Evolutionary conservation across 2,797 vertebrate genomes (phyloP), one percentile per base, ranked within the genome.

Genomic region (Chaetodon trifasciatus): DNA sequence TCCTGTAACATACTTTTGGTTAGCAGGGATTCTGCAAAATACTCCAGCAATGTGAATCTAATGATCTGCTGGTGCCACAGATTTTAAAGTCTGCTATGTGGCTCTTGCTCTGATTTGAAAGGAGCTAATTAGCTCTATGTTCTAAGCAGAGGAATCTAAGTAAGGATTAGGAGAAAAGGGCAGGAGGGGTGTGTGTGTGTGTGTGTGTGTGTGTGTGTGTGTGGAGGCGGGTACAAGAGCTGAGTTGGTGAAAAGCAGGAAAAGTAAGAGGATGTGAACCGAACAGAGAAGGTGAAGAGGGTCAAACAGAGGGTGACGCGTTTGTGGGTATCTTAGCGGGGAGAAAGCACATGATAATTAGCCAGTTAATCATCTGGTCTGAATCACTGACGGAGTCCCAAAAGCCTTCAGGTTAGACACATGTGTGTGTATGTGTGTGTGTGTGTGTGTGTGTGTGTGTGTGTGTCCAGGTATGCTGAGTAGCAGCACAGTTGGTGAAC

Each of bases 341-440:
- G 69, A 86, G 58, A 87, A 76, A 82, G 75, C 57, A 61, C 74
- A 62, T 61, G 82, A 80, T 89, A 91, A 93, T 91, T 88, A 90
- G 80, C 79, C 82, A 37, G 67, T 88, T 92, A 92, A 91, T 92
- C 89, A 93, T 91, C 81, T 91, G 89, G 81, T 89, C 90, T 79
- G 70, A 89, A 87, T 91, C 74, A 89, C 66, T 37, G 76, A 81
- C 19, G 40, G 86, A 88, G 77, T 63, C 76, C 67, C 79, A 82
- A 65, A 85, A 85, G 81, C 82, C 88, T 87, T 60, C 71, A 87
- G 87, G 81, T 86, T 77, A 84, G 70, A 80, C 79, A 83, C 69
- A 55, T 82, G 6, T 44, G 42, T 76, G 79, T 68, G 71, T 75
- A 60, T 64, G 70, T 49, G 61, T 64, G 37, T 21, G 66, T 68